Evolutionary conservation across 1,140 invertebrate species (phyloP).

Genomic region (Drosophila pseudoobscura): DNA sequence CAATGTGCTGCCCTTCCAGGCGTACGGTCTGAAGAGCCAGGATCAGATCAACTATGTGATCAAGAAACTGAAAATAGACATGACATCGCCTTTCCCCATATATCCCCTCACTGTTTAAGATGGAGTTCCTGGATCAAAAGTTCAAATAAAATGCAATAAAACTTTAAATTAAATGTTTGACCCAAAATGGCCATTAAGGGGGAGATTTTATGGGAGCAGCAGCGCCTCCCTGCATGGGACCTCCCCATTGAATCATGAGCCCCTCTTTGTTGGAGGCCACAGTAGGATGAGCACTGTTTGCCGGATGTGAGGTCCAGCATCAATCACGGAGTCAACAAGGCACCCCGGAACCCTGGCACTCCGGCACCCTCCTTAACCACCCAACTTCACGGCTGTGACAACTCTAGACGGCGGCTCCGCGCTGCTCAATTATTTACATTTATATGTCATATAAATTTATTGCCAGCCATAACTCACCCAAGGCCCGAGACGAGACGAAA

Average conservation of each 20-base stretch:
- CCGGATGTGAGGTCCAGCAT: constrained; percentile 21
- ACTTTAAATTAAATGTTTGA: constrained; percentile 66
- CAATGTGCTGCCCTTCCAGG: constrained; percentile 84
- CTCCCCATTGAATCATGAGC: no score
- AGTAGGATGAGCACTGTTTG: no score
- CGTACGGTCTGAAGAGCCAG: constrained; percentile 85
- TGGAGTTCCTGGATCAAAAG: constrained; percentile 4
- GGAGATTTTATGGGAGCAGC: constrained; percentile 48
- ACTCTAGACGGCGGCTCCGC: constrained; percentile 50
- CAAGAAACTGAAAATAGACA: constrained; percentile 57
- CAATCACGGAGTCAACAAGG: constrained; percentile 60
- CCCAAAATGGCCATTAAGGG: constrained; percentile 67
- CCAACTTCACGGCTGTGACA: constrained; percentile 49
- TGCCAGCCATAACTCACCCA: constrained; percentile 68
- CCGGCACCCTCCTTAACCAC: constrained; percentile 8
- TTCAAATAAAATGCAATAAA: constrained; percentile 43
- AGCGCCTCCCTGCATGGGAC: background rate
- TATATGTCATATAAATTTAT: constrained; percentile 82
- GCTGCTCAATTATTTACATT: constrained; percentile 80
- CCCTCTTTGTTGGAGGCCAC: no score
- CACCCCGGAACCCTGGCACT: constrained; percentile 9
- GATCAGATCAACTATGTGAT: constrained; percentile 83
- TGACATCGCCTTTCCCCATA: constrained; percentile 40
- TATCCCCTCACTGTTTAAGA: constrained; percentile 18
- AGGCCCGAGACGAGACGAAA: constrained; percentile 30